Conservation (phyloP, 2,797 vertebrate genomes). For the Etheostoma perlongum region DNA sequence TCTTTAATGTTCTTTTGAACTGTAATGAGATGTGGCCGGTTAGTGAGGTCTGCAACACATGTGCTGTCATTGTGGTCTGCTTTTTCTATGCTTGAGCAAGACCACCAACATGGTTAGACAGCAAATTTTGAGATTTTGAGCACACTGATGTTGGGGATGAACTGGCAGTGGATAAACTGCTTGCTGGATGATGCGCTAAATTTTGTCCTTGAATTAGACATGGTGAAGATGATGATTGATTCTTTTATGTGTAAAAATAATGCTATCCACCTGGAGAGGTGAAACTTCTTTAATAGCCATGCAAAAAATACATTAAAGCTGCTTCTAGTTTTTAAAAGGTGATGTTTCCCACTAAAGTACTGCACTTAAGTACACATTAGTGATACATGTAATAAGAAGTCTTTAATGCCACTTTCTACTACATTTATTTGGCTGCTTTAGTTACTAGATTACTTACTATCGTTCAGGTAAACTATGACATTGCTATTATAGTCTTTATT, state of each 20-base stretch:
- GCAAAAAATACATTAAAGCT: not conserved
- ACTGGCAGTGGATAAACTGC: slow-evolving; percentile 11
- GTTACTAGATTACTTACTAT: too few species aligned
- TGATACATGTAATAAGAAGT: not conserved
- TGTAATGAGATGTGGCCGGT: slow-evolving; percentile 19
- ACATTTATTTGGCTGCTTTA: too few species aligned
- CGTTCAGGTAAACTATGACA: too few species aligned
- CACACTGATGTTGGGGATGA: slow-evolving; percentile 6
- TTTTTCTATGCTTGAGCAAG: slow-evolving; percentile 21
- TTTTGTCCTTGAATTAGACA: slow-evolving; percentile 24
- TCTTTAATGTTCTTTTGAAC: slow-evolving; percentile 15
- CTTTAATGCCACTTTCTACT: not conserved
- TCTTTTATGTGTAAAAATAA: slow-evolving; percentile 11
- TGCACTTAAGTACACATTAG: not conserved
- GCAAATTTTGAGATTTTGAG: slow-evolving; percentile 20
- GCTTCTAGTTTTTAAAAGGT: not conserved
- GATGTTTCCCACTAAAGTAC: not conserved
- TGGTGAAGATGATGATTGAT: slow-evolving; percentile 30
- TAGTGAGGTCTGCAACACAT: not conserved
- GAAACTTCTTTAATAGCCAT: not conserved
- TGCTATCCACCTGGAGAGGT: not conserved
- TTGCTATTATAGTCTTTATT: too few species aligned
- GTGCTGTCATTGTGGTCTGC: slow-evolving; percentile 15
- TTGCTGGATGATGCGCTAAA: not conserved
- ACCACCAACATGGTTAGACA: not conserved